Evolutionary conservation across 2,797 vertebrate genomes (phyloP).

Genomic region (Masticophis lateralis): DNA sequence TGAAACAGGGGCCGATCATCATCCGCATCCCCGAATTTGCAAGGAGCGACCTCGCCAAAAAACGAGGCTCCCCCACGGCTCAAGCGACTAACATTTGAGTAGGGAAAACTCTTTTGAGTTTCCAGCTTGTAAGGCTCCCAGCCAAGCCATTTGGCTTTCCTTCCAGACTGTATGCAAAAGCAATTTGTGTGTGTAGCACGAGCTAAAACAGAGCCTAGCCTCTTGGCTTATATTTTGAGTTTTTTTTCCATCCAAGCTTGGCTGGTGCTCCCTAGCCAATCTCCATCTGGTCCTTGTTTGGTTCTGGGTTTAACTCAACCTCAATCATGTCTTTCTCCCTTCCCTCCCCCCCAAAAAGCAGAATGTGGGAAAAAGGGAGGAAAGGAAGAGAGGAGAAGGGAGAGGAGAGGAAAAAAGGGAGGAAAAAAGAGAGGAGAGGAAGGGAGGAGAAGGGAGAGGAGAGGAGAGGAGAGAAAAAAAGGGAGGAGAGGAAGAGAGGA

Average conservation of each 20-base stretch:
- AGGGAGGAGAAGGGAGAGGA: no score
- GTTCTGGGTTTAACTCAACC: not conserved
- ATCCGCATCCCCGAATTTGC: not conserved
- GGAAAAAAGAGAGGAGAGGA: no score
- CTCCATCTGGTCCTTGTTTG: constrained; percentile 1
- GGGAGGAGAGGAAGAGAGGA: no score
- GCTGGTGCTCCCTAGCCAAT: not conserved
- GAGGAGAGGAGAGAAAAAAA: no score
- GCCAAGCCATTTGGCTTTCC: not conserved
- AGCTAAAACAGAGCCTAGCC: not conserved
- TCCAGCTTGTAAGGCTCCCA: not conserved
- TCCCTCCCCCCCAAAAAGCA: not conserved
- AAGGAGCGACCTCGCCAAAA: no score
- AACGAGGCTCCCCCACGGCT: not conserved
- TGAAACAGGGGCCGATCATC: no score
- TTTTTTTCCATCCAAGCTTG: not conserved
- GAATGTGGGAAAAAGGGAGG: not conserved
- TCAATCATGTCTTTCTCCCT: not conserved
- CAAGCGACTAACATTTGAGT: not conserved
- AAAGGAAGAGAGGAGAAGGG: no score
- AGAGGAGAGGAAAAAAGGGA: no score
- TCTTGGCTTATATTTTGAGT: not conserved
- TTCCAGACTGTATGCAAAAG: not conserved
- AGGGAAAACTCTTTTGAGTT: not conserved
- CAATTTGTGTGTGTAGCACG: not conserved